These are phyloP conservation scores for Oophaga pumilio DNA, from an alignment of 2,113 vertebrate species.

Conservation along the genomic window DNA sequence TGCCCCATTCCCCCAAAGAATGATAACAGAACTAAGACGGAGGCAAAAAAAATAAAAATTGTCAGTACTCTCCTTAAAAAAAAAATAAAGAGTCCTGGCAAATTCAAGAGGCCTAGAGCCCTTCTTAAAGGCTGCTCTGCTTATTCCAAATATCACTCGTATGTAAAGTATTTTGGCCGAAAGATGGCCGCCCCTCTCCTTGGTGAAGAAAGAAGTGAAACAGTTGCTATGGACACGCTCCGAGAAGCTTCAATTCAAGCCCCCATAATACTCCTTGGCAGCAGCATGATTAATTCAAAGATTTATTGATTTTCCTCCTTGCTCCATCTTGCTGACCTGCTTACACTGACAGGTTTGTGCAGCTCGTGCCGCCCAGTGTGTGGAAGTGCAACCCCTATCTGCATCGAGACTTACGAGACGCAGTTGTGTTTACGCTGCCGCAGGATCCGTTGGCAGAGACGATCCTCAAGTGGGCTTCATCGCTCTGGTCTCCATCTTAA, in stretches of 20 bases:
- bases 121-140: too few species aligned
- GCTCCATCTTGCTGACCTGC: slow-evolving; percentile 71
- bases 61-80: too few species aligned
- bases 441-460: not conserved
- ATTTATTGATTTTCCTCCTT: slow-evolving; percentile 82
- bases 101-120: too few species aligned
- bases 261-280: slow-evolving; percentile 81
- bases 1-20: too few species aligned
- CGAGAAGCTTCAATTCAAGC: slow-evolving; percentile 73
- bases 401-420: slow-evolving; percentile 52
- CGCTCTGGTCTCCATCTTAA: not conserved
- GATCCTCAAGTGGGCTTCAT: not conserved
- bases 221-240: slow-evolving; percentile 65
- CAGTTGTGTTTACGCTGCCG: slow-evolving; percentile 8
- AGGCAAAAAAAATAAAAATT: too few species aligned
- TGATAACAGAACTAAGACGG: too few species aligned
- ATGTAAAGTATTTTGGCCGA: not conserved
- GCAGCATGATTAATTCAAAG: slow-evolving; percentile 88
- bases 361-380: slow-evolving; percentile 57
- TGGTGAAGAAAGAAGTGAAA: slow-evolving; percentile 26
- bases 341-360: slow-evolving; percentile 73
- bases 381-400: slow-evolving; percentile 52
- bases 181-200: not conserved
- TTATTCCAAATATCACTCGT: not conserved
- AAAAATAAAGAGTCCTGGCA: too few species aligned